Base-by-base conservation (phyloP, 2,113 vertebrate genomes). In the Engystomops pustulosus region DNA sequence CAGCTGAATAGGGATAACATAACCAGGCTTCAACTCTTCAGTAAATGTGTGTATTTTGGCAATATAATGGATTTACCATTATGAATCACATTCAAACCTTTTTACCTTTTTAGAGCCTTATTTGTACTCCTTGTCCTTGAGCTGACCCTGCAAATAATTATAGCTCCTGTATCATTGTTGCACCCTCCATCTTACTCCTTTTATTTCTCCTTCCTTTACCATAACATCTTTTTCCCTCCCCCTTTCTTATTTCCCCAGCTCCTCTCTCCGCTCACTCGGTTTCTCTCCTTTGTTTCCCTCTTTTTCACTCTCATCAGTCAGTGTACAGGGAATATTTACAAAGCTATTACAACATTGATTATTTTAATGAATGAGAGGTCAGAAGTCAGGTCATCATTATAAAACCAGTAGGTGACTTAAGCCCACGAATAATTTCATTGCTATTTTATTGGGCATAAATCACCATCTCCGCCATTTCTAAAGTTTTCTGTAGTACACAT, bases 341-440 rank as follows among this genome's bases (percentile, higher is more conserved):
- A 60, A 25, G 60, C 32, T 36, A 67, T 36, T 67, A 36, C 30
- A 18, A 6, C 32, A 36, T 36, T 67, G 62, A 67, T 67, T 67
- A 67, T 36, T 67, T 20, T 67, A 67, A 67, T 67, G 30, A 67
- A 67, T 67, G 5, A 67, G 17, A 67, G 62, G 32, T 67, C 68
- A 44, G 36, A 67, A 32, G 32, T 67, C 68, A 44, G 36, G n/a
- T 44, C 68, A 41, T 23, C 2, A 20, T 2, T n/a, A 69, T 69
- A 38, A 69, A 38, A 36, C 15, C 32, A 20, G 15, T 36, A 36
- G 7, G 15, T 36, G 65, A 20, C 9, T 34, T 36, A 36, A 68
- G 5, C 65, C 65, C 2, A 18, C 17, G n/a, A 69, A 38, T 12
- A 20, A 36, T 69, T 69, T 11, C 8, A 69, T 44, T 23, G 18